Base-by-base conservation (phyloP, 2,888 invertebrate species). In the Cephus pygmeus region DNA sequence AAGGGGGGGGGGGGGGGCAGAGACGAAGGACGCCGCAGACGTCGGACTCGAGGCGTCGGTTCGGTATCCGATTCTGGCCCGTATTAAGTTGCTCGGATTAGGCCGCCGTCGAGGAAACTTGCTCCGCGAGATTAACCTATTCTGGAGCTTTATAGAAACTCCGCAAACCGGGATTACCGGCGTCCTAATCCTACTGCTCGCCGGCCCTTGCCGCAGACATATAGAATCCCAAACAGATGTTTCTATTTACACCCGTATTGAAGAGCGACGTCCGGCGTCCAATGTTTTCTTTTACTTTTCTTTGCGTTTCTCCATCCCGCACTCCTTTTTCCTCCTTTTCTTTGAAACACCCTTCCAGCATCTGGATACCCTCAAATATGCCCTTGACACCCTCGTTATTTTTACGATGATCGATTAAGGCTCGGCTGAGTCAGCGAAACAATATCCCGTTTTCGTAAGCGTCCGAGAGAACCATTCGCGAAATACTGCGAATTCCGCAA, bases 181-280 rank as follows among this genome's bases (percentile, higher is more conserved):
- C 40, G 83, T 82, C 85, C 84, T 84, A 87, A 87, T 87, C 85
- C 85, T 83, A 80, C 83, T 84, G 84, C 82, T 84, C 83, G 80
- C 79, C 78, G 81, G 79, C 81, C 77, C 83, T 83, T 82, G 77
- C 84, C 81, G 84, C 85, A 85, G 86, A 87, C 85, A 82, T 83
- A 79, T 79, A 82, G 86, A 87, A 88, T 90, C 85, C 87, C 81
- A 85, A 87, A 89, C 88, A 88, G 88, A 87, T 89, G 88, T 89
- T 88, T 86, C 88, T 88, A 86, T 88, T 88, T 89, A 83, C 87
- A 79, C 79, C 81, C 78, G 73, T 73, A 71, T 73, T 40, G 56
- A 56, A 23, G 56, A 23, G 56, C 56, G 56, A 56, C 56, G 56
- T 23, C 56, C 23, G 56, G 56, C 56, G 56, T 56, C 23, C 56